Conservation (phyloP, 2,797 vertebrate species). For the Echeneis naucrates region DNA sequence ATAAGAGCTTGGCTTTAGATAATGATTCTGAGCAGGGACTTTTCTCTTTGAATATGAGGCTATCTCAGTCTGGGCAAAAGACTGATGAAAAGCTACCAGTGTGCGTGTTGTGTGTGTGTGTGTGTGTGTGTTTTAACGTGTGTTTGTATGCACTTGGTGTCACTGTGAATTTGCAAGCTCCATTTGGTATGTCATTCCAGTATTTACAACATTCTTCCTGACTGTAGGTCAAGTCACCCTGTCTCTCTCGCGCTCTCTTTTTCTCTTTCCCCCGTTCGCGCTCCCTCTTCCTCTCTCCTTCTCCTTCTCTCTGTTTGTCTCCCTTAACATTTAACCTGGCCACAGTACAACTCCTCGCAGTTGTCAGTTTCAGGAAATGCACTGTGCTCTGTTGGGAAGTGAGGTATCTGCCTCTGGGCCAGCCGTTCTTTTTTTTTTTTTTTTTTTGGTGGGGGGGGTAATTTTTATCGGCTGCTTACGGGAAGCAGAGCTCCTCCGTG, state of each 20-base stretch:
- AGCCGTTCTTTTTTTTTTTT: slow-evolving; percentile 32
- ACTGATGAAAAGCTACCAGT: slow-evolving; percentile 23
- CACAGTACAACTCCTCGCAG: slow-evolving; percentile 58
- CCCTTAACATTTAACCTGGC: slow-evolving; percentile 63
- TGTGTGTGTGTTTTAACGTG: background rate
- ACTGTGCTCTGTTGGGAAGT: slow-evolving; percentile 77
- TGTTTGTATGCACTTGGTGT: slow-evolving; percentile 6
- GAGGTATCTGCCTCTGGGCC: slow-evolving; percentile 74
- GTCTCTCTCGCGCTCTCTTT: background rate
- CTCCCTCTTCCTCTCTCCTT: background rate
- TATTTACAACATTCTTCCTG: slow-evolving; percentile 57
- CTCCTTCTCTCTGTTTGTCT: slow-evolving; percentile 28
- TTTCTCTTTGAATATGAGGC: slow-evolving; percentile 45
- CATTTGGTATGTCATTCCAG: slow-evolving; percentile 41
- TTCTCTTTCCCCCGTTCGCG: slow-evolving; percentile 3
- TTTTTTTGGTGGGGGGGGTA: too few relatives aligned
- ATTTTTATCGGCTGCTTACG: slow-evolving; percentile 73
- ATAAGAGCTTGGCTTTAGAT: slow-evolving; percentile 56
- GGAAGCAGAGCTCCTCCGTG: slow-evolving; percentile 64
- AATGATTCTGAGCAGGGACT: slow-evolving; percentile 31
- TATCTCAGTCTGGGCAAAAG: slow-evolving; percentile 19
- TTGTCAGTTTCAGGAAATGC: slow-evolving; percentile 84
- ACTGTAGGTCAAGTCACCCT: slow-evolving; percentile 54
- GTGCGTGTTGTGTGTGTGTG: slow-evolving; percentile 1
- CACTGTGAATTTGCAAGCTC: slow-evolving; percentile 36